Base-by-base conservation (phyloP, 1,140 invertebrate genomes). In the Goniozus legneri region DNA sequence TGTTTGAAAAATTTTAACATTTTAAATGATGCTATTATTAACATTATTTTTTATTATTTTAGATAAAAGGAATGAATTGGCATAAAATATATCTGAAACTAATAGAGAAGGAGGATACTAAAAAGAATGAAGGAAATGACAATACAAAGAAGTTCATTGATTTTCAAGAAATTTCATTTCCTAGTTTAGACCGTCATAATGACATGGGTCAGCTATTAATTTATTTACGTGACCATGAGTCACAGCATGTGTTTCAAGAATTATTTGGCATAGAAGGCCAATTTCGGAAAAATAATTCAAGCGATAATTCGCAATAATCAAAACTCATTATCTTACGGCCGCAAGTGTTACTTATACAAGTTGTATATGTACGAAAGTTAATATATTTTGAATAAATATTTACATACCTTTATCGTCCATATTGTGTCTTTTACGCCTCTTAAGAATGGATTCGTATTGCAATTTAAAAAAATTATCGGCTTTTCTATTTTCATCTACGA, bases 91-190 rank as follows among this genome's bases (percentile, higher is more conserved):
- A 78, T 31, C 57, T 77, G 24, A 76, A 76, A 46, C 71, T 78
- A 44, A 60, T 73, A 41, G 79, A 81, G 62, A 65, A 65, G 10
- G 56, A 64, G 3, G 51, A 80, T 57, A 60, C 84, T 70, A 77
- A 77, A 71, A 62, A 80, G 65, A 71, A 80, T 77, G 67, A 40
- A 18, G 10, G 78, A 67, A 44, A 79, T 60, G 56, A 80, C 63
- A 54, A 69, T 64, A 69, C 78, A 47, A 72, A 79, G 45, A 86
- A 84, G 62, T 90, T 91, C 75, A 43, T 62, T 7, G 71, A 71
- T 35, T 91, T 91, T 75, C 76, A 84, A 62, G 87, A 91, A 75
- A 77, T 87, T 44, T 74, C 78, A 30, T 89, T 90, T 73, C 78
- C 81, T 42, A 82, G 71, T 50, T 76, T 78, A 4, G 81, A 82